Evolutionary conservation across 2,797 vertebrate genomes (phyloP).

Genomic region (Galagoides demidoff): DNA sequence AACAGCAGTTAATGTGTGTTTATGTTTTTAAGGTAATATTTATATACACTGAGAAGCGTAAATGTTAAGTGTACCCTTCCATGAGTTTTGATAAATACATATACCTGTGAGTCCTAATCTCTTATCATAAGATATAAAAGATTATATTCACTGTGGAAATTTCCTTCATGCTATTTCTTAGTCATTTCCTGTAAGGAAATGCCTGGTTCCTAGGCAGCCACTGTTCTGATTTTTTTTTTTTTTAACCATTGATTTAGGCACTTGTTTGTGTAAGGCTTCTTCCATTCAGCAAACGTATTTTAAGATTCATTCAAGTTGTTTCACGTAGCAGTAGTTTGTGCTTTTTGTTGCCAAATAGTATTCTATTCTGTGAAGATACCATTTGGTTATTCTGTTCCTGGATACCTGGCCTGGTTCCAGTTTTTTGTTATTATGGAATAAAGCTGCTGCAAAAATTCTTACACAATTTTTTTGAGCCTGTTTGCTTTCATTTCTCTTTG

Average conservation of each 20-base stretch:
- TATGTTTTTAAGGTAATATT: constrained; percentile 36
- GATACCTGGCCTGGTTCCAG: neutral
- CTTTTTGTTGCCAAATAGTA: neutral
- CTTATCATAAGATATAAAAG: neutral
- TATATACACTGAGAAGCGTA: neutral
- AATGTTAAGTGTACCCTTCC: neutral
- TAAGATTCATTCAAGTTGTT: neutral
- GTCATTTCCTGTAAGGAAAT: neutral
- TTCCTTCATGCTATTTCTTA: neutral
- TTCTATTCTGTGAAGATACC: neutral
- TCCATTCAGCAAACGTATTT: constrained; percentile 6
- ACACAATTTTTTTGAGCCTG: neutral
- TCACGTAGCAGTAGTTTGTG: neutral
- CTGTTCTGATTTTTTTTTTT: neutral
- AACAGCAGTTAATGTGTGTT: neutral
- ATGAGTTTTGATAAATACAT: neutral
- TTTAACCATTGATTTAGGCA: neutral
- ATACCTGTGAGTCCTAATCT: neutral
- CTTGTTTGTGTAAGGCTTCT: neutral
- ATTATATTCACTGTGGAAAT: neutral
- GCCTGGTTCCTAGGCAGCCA: neutral
- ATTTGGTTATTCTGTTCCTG: neutral
- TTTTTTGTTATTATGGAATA: constrained; percentile 25
- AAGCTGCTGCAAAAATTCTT: neutral
- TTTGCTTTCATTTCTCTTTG: neutral